Percentiles rank a stretch among this genome's conserved stretches.
Conservation (phyloP, 2,113 vertebrate genomes). For the Aythya baeri region DNA sequence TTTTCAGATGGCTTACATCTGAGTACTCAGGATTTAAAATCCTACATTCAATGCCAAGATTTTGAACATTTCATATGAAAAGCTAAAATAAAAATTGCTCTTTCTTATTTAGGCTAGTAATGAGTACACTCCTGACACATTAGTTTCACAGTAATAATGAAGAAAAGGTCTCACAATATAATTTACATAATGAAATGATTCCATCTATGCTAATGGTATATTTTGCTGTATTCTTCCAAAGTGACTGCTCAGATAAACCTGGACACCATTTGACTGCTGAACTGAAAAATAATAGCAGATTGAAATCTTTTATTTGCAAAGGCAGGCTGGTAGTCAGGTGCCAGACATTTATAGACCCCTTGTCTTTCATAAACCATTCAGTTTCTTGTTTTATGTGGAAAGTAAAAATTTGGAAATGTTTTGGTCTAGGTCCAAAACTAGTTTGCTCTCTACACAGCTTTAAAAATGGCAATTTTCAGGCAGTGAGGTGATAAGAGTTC, state of each 20-base stretch:
- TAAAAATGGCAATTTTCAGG: neutral
- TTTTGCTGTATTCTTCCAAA: neutral
- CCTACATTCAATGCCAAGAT: neutral
- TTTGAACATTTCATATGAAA: neutral
- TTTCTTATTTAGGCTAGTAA: neutral
- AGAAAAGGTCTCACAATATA: neutral
- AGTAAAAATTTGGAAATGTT: neutral
- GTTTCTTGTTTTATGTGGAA: neutral
- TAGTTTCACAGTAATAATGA: neutral
- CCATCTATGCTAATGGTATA: neutral
- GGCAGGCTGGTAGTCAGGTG: neutral
- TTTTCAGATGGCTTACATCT: neutral
- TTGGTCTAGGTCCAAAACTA: neutral
- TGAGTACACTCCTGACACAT: neutral
- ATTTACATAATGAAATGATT: neutral
- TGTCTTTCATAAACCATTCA: neutral
- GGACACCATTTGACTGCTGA: neutral
- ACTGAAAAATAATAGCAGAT: neutral
- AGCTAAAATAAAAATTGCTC: neutral
- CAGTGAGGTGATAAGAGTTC: neutral
- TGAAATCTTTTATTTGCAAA: neutral
- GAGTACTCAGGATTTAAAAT: neutral
- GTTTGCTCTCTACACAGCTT: neutral
- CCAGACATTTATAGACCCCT: neutral
- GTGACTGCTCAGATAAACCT: neutral